Evolutionary conservation across 2,888 invertebrate genomes (phyloP), one percentile per base, ranked within the genome.

Genomic region (Dryomyza anilis): DNA sequence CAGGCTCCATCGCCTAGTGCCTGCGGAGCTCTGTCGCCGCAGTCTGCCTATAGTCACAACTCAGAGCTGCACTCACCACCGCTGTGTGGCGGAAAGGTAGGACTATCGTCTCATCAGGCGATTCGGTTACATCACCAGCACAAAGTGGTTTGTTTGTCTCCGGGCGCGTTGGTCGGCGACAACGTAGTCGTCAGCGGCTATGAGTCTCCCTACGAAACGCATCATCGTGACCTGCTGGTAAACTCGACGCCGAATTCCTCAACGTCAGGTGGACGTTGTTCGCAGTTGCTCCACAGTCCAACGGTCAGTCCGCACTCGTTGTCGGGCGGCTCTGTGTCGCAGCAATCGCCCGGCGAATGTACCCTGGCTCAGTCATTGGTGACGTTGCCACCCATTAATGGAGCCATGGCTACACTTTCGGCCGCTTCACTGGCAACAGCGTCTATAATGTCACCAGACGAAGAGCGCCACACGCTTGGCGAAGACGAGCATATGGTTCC

Each of bases 41-140:
- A 93, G 80, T 93, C 93, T 74, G 89, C 90, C 62, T 94, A 94
- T 82, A 91, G 92, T 76, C 92, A 91, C 83, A 91, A 91, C 81
- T 63, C 66, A 1, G 92, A 91, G 55, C 84, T 92, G 67, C 89
- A 90, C 71, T 92, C 92, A 67, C 92, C 93, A 30, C 72, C 72
- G 30, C 59, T 71, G 0, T 70, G 58, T 43, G 61, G 16, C n/a
- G 36, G 23, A n/a, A 29, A 19, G 19, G 23, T 52, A 5, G 48
- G 55, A 12, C 5, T 46, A 19, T 14, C 61, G 23, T 87, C 43
- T 21, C 30, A 30, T 21, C 60, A 60, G n/a, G 19, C 14, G 19
- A 14, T 19, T 29, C 30, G 10, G 10, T 33, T 21, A 14, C 50
- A 14, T 57, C 53, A 61, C 29, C 68, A 70, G 21, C 75, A 72